A percentile compares a stretch with the other conserved stretches of the same genome.
phyloP scores from a whole-genome alignment of 2,113 vertebrate genomes.

The Phylloscopus trochilus region DNA sequence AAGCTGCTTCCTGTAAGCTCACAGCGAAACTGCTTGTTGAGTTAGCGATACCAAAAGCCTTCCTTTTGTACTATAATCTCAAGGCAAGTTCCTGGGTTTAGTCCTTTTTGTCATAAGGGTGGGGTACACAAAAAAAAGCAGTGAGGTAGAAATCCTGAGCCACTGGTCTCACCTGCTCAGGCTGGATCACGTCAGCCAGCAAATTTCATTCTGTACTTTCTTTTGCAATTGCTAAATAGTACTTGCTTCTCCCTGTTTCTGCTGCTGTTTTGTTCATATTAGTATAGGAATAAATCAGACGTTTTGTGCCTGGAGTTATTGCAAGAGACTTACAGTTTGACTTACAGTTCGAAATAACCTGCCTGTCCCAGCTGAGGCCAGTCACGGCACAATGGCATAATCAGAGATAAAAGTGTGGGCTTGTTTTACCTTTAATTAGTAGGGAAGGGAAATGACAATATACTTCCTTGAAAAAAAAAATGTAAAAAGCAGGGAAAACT shows the following conservation, averaged over 20 bases:
- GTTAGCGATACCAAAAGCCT: neutral
- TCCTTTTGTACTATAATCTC: neutral
- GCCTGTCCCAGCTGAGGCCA: neutral
- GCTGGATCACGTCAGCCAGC: neutral
- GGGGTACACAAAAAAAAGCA: neutral
- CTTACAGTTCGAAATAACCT: neutral
- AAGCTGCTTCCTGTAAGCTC: neutral
- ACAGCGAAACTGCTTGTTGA: neutral
- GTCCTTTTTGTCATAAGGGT: neutral
- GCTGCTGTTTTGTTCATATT: neutral
- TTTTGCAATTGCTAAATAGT: neutral
- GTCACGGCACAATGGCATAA: neutral
- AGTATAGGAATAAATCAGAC: neutral
- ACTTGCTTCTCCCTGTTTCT: neutral
- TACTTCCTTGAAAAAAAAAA: neutral
- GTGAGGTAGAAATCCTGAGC: neutral
- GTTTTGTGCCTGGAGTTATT: neutral
- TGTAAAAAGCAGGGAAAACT: neutral
- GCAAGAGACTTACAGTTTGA: neutral
- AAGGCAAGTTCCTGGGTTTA: neutral
- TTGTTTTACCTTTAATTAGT: neutral
- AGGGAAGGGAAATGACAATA: neutral
- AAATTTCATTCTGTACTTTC: neutral
- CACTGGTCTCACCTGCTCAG: neutral
- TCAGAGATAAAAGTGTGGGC: neutral